These are phyloP conservation scores for Melinaea menophilus DNA, from an alignment of 2,888 invertebrate genomes.

Conservation along the genomic window DNA sequence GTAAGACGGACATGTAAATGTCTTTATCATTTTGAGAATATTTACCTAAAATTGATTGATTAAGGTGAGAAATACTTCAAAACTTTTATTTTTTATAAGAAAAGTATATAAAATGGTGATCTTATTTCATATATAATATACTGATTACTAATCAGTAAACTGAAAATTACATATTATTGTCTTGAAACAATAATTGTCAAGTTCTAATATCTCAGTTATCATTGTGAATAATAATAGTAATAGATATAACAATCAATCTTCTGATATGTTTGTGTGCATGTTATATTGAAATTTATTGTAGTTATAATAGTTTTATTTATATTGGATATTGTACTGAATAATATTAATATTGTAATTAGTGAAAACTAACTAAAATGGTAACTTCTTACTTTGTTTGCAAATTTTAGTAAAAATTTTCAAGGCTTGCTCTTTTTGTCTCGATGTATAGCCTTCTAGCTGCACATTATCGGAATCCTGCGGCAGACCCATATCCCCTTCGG, in stretches of 20 bases:
- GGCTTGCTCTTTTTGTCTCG: conserved; percentile 61
- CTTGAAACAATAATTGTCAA: too few relatives aligned
- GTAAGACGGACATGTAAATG: conserved; percentile 61
- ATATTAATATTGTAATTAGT: conserved; percentile 1
- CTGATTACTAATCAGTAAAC: too few relatives aligned
- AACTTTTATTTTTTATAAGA: neutral
- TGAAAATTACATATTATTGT: too few relatives aligned
- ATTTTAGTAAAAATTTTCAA: conserved; percentile 65
- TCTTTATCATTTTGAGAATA: conserved; percentile 66
- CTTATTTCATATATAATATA: neutral
- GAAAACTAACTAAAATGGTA: neutral
- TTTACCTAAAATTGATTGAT: conserved; percentile 54
- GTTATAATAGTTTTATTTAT: neutral
- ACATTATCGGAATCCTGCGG: conserved; percentile 38
- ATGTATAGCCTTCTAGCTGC: conserved; percentile 63
- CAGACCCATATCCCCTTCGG: conserved; percentile 56
- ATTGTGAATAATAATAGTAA: too few relatives aligned
- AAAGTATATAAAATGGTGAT: neutral
- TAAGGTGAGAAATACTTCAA: too few relatives aligned
- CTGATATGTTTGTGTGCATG: too few relatives aligned
- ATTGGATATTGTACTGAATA: neutral
- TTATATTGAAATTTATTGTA: too few relatives aligned
- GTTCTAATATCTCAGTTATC: too few relatives aligned
- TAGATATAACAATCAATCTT: too few relatives aligned
- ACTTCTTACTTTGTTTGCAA: conserved; percentile 63